Conservation (phyloP, 53 echinoderm and acorn worm genomes). For the Stichopus horrens region DNA sequence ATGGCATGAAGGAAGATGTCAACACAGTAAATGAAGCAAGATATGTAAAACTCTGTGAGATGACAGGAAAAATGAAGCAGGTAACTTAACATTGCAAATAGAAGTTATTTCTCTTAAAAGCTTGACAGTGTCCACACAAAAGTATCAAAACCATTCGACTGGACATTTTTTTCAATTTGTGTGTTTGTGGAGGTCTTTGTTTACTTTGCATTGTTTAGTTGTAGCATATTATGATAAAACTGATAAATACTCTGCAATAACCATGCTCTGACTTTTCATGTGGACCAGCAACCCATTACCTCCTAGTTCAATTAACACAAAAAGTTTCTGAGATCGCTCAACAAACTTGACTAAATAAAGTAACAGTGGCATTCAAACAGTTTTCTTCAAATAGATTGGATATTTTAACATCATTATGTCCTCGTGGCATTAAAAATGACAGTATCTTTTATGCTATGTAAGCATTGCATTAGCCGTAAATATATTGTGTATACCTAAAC, state of each 20-base stretch:
- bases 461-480: no score
- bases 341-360: no score
- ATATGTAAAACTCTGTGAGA: slow-evolving; percentile 49
- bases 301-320: no score
- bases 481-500: no score
- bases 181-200: neutral
- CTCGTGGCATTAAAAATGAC: no score
- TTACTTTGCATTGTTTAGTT: neutral
- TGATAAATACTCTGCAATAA: neutral
- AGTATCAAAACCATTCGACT: no score
- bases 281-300: neutral
- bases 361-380: no score
- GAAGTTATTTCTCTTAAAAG: neutral
- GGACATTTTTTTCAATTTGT: neutral
- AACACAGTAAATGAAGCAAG: slow-evolving; percentile 60
- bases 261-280: neutral
- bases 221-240: neutral
- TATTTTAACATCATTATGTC: no score
- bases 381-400: no score
- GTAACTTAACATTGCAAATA: neutral
- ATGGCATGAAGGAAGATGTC: slow-evolving; percentile 51
- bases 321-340: no score
- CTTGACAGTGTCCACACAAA: neutral
- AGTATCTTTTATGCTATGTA: no score
- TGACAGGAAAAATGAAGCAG: slow-evolving; percentile 65